A percentile compares a stretch with the other conserved stretches of the same genome.
Conservation (phyloP, 2,113 vertebrate genomes). For the Petromus typicus region DNA sequence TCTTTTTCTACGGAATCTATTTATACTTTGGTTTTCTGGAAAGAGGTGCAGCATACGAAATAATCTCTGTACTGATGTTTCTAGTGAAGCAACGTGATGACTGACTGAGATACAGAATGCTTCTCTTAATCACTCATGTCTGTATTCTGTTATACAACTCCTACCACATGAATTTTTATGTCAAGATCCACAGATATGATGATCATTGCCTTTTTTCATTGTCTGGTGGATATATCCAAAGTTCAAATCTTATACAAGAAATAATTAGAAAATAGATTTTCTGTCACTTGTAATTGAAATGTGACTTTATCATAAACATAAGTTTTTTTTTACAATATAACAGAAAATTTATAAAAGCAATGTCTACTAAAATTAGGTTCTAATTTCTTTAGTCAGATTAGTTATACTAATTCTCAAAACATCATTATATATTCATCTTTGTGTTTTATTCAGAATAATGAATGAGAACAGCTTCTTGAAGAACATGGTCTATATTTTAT, state of each 20-base stretch:
- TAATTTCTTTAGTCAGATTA: neutral
- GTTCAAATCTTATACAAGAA: neutral
- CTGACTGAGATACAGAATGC: neutral
- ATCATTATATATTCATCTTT: neutral
- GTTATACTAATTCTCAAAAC: neutral
- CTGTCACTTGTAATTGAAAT: conserved; percentile 50
- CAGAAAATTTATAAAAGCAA: conserved; percentile 1
- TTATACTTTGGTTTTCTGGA: conserved; percentile 55
- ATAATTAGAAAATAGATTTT: neutral
- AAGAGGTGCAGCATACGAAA: conserved; percentile 23
- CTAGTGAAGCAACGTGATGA: neutral
- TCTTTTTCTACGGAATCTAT: conserved; percentile 44
- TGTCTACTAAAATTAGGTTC: conserved; percentile 34
- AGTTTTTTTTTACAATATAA: conserved; percentile 40
- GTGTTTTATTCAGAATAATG: neutral
- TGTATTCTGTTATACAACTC: neutral
- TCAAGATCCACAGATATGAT: neutral
- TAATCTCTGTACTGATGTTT: neutral
- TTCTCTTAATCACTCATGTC: neutral
- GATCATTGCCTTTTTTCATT: neutral
- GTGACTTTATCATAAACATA: conserved; percentile 13
- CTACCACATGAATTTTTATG: neutral
- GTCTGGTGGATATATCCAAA: neutral
- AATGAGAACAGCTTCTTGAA: neutral
- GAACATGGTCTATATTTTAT: neutral